These are phyloP conservation scores for Dendropsophus ebraccatus DNA, from an alignment of 2,113 vertebrate species.

Conservation along the genomic window DNA sequence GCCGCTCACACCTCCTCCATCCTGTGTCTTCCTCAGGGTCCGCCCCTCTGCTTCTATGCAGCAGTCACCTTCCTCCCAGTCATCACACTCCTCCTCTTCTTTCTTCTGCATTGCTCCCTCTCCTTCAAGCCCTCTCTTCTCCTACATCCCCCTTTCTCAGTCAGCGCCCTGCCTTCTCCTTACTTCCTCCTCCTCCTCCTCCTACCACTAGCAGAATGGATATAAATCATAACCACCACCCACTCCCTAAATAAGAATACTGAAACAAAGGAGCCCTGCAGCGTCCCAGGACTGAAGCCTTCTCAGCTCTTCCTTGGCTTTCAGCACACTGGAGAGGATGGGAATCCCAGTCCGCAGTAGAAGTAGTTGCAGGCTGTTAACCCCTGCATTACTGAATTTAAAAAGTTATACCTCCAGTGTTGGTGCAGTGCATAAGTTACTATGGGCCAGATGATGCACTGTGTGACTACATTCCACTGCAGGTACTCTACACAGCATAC, in stretches of 20 bases:
- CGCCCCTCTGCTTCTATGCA: not conserved
- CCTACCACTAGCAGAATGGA: constrained; percentile 9
- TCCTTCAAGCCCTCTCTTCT: not conserved
- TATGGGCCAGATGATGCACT: no score
- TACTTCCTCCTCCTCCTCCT: not conserved
- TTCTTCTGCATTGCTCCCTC: not conserved
- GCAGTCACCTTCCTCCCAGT: not conserved
- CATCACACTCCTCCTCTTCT: not conserved
- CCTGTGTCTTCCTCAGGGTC: not conserved
- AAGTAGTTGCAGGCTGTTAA: not conserved
- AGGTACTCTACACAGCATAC: no score
- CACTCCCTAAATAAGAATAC: constrained; percentile 42
- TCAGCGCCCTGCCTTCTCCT: not conserved
- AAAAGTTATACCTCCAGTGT: not conserved
- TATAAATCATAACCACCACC: constrained; percentile 51
- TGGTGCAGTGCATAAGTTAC: not conserved
- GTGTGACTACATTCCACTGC: not conserved
- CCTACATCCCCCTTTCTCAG: not conserved
- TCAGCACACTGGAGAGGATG: constrained; percentile 30
- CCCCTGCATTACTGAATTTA: not conserved
- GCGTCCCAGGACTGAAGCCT: constrained; percentile 27
- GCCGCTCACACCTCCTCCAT: constrained; percentile 26
- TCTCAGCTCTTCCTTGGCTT: constrained; percentile 7
- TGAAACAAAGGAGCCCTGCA: constrained; percentile 56
- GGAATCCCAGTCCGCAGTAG: not conserved